Evolutionary conservation across 2,888 invertebrate genomes (phyloP).

Genomic region (Drosophila histrio): DNA sequence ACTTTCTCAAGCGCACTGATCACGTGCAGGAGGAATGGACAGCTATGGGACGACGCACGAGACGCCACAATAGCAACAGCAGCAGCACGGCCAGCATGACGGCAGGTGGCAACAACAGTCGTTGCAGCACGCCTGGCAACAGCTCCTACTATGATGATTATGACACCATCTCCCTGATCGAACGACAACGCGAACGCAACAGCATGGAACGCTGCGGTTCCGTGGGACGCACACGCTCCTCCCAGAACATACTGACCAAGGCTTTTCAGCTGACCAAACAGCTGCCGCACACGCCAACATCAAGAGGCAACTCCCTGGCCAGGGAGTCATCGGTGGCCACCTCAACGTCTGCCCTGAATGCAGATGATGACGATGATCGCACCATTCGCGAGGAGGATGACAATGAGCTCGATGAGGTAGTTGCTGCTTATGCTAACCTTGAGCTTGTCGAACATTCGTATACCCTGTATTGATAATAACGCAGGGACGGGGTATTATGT

Average conservation of each 20-base stretch:
- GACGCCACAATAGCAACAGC: slow-evolving; percentile 47
- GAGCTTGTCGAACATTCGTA: slow-evolving; percentile 36
- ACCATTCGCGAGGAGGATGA: slow-evolving; percentile 89
- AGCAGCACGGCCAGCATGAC: slow-evolving; percentile 50
- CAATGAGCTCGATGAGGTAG: slow-evolving; percentile 82
- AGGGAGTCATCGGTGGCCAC: slow-evolving; percentile 82
- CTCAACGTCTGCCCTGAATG: slow-evolving; percentile 37
- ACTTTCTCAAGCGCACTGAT: slow-evolving; percentile 92
- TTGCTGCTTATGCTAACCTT: slow-evolving; percentile 54
- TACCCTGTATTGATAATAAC: not conserved
- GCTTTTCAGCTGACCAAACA: slow-evolving; percentile 89
- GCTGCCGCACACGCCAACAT: slow-evolving; percentile 83
- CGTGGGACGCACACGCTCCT: slow-evolving; percentile 88
- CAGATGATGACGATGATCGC: slow-evolving; percentile 87
- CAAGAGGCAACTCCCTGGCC: slow-evolving; percentile 80
- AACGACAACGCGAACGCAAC: slow-evolving; percentile 82
- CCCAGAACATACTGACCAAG: slow-evolving; percentile 93
- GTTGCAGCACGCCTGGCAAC: slow-evolving; percentile 75
- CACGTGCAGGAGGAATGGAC: slow-evolving; percentile 95
- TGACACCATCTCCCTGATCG: slow-evolving; percentile 83
- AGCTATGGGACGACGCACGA: slow-evolving; percentile 86
- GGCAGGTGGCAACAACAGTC: slow-evolving; percentile 71
- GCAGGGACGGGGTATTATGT: not conserved
- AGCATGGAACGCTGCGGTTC: slow-evolving; percentile 82
- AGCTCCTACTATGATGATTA: slow-evolving; percentile 78